Evolutionary conservation across 2,797 vertebrate species (phyloP).

Genomic region (Nannoperca obscura): DNA sequence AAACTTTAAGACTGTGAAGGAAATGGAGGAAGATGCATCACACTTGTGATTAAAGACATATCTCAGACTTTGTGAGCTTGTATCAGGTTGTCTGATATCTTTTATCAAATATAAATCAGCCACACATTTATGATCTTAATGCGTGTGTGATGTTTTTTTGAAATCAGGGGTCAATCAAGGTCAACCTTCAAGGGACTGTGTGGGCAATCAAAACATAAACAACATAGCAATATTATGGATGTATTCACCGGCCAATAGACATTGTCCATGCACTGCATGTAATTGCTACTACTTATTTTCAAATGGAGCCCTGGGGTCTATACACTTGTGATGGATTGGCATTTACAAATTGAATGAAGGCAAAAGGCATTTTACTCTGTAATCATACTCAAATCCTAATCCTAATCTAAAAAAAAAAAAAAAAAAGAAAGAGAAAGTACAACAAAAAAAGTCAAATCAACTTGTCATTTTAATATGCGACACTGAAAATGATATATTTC

Average conservation of each 20-base stretch:
- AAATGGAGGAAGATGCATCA: slow-evolving; percentile 50
- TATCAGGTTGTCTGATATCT: slow-evolving; percentile 8
- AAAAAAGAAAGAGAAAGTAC: slow-evolving; percentile 35
- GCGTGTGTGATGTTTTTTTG: not conserved
- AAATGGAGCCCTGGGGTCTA: slow-evolving; percentile 52
- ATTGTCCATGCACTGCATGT: slow-evolving; percentile 58
- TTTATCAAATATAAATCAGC: slow-evolving; percentile 42
- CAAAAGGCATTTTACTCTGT: slow-evolving; percentile 71
- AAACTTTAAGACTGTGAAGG: slow-evolving; percentile 63
- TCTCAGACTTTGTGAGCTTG: slow-evolving; percentile 46
- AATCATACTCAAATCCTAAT: slow-evolving; percentile 60
- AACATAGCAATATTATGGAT: slow-evolving; percentile 40
- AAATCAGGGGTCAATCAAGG: too few relatives aligned
- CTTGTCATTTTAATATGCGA: slow-evolving; percentile 65
- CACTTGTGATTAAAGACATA: slow-evolving; percentile 38
- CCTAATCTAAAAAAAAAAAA: slow-evolving; percentile 31
- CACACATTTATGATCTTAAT: slow-evolving; percentile 12
- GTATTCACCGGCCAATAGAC: slow-evolving; percentile 43
- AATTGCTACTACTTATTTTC: slow-evolving; percentile 51
- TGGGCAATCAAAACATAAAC: slow-evolving; percentile 39
- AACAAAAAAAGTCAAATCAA: slow-evolving; percentile 62
- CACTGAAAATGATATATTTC: slow-evolving; percentile 67
- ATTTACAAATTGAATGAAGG: slow-evolving; percentile 64
- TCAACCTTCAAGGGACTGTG: slow-evolving; percentile 48
- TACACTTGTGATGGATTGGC: slow-evolving; percentile 68